Conservation (phyloP, 2,113 vertebrate species). For the Speoplatyrhinus poulsoni region DNA sequence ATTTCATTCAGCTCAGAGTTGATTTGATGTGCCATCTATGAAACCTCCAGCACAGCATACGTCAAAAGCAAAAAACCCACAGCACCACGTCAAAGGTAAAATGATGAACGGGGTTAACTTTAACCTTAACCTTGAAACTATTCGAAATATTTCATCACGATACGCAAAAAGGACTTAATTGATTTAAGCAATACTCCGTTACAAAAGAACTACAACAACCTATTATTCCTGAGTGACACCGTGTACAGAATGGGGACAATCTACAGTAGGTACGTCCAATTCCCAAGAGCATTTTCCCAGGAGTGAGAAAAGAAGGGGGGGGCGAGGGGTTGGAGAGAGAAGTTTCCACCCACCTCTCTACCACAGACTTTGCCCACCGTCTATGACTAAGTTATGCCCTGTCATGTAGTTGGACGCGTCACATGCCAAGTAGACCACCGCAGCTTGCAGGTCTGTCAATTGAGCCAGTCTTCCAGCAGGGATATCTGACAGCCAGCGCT, state of each 20-base stretch:
- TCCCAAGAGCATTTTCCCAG: slow-evolving; percentile 23
- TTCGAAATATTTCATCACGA: neutral
- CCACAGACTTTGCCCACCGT: slow-evolving; percentile 86
- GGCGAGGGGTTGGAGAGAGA: slow-evolving; percentile 30
- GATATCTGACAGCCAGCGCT: slow-evolving; percentile 82
- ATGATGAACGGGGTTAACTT: too few species aligned
- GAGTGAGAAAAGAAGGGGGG: neutral
- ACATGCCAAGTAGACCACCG: slow-evolving; percentile 83
- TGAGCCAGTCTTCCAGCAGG: slow-evolving; percentile 83
- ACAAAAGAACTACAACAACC: neutral
- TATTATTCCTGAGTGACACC: neutral
- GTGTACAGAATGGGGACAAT: slow-evolving; percentile 18
- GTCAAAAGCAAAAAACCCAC: too few species aligned
- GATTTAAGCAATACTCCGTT: neutral
- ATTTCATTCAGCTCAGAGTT: too few species aligned
- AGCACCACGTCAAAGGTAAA: too few species aligned
- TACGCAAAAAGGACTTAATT: neutral
- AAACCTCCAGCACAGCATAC: too few species aligned
- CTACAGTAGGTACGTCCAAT: slow-evolving; percentile 20
- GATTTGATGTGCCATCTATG: too few species aligned
- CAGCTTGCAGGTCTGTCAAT: slow-evolving; percentile 86
- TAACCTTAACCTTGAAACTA: too few species aligned
- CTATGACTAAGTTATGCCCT: slow-evolving; percentile 90
- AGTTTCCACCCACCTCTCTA: slow-evolving; percentile 64
- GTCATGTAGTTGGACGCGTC: slow-evolving; percentile 86